Percentiles rank a stretch among this genome's conserved stretches.
These are phyloP conservation scores for Panagrolaimus sp. DNA, from an alignment of 1,140 invertebrate genomes.

Conservation along the genomic window DNA sequence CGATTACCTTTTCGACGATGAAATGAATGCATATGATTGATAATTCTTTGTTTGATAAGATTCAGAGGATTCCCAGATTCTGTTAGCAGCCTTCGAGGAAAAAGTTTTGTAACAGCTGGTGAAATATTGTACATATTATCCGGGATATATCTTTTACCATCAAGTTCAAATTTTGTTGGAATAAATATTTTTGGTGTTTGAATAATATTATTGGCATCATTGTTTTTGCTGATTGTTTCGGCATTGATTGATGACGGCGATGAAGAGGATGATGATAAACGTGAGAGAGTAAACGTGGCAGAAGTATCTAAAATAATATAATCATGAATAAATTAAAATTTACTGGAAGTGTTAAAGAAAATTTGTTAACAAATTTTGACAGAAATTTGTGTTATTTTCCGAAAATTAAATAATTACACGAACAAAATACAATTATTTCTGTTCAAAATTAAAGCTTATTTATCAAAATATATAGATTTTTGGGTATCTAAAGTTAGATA, in stretches of 20 bases:
- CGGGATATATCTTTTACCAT: not conserved
- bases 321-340: not conserved
- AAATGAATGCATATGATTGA: slow-evolving; percentile 32
- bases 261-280: not conserved
- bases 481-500: too few species aligned
- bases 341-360: too few species aligned
- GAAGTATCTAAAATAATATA: not conserved
- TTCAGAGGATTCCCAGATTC: slow-evolving; percentile 3
- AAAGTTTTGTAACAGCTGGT: not conserved
- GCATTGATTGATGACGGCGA: not conserved
- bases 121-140: slow-evolving; percentile 7
- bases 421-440: too few species aligned
- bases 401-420: too few species aligned
- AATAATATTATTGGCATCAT: too few species aligned
- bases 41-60: not conserved
- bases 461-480: too few species aligned
- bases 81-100: not conserved
- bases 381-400: too few species aligned
- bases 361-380: too few species aligned
- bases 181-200: not conserved
- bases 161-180: slow-evolving; percentile 13
- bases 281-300: not conserved
- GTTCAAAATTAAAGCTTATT: too few species aligned
- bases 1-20: slow-evolving; percentile 46
- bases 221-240: not conserved